phyloP scores from a whole-genome alignment of 2,888 invertebrate species.

The Spilarctia lutea region DNA sequence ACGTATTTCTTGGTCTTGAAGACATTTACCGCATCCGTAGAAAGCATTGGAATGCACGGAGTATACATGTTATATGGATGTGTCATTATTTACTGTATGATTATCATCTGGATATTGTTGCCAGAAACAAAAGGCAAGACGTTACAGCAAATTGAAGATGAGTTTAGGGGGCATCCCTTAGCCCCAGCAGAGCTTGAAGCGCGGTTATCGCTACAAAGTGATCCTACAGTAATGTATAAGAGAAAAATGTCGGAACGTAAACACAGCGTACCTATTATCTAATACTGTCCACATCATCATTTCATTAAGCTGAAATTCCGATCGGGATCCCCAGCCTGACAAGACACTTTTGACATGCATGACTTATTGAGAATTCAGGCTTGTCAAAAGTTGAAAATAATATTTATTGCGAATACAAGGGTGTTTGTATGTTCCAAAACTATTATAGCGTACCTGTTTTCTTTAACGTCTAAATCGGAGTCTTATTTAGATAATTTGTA shows the following conservation, averaged over 20 bases:
- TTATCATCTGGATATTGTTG: conserved; percentile 82
- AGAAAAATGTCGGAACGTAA: conserved; percentile 56
- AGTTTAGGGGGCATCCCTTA: conserved; percentile 68
- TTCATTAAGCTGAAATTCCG: background rate
- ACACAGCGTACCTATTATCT: conserved; percentile 1
- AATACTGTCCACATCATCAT: background rate
- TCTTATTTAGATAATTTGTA: too few relatives aligned
- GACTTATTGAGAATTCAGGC: too few relatives aligned
- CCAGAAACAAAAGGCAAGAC: conserved; percentile 89
- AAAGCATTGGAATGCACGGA: conserved; percentile 79
- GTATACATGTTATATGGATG: conserved; percentile 86
- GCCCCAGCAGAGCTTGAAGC: conserved; percentile 48
- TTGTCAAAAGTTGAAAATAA: too few relatives aligned
- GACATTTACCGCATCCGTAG: conserved; percentile 84
- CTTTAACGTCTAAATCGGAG: too few relatives aligned
- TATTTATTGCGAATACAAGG: background rate
- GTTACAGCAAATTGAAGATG: conserved; percentile 88
- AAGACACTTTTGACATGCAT: too few relatives aligned
- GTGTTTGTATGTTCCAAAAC: background rate
- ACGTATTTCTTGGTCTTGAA: conserved; percentile 88
- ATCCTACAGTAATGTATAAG: conserved; percentile 53
- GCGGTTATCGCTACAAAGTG: conserved; percentile 55
- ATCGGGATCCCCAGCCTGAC: too few relatives aligned
- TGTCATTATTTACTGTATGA: conserved; percentile 78
- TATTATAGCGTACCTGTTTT: background rate